Percentiles rank a stretch among this genome's conserved stretches.
Conservation (phyloP, 2,888 invertebrate species). For the Eupithecia vulgata region DNA sequence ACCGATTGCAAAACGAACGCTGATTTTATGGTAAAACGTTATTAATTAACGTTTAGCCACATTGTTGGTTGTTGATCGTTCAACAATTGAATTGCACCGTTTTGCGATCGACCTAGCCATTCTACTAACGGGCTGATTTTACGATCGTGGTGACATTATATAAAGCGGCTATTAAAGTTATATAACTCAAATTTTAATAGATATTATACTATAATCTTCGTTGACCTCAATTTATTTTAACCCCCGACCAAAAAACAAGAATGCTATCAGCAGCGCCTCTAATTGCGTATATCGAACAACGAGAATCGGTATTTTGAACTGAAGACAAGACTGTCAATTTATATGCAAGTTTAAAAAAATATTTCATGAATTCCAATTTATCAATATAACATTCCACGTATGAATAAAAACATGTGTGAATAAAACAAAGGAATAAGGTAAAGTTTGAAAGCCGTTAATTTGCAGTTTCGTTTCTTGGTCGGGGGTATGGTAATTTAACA, state of each 20-base stretch:
- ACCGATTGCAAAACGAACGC: no score
- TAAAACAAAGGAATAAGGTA: neutral
- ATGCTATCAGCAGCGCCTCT: neutral
- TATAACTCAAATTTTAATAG: neutral
- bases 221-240: neutral
- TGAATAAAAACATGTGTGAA: no score
- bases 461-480: conserved; percentile 29
- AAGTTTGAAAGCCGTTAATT: neutral
- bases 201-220: neutral
- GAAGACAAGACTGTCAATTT: neutral
- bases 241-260: conserved; percentile 31
- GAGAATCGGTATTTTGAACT: neutral
- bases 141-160: neutral
- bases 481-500: conserved; percentile 31
- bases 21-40: no score
- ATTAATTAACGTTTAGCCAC: no score
- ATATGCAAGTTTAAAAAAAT: no score
- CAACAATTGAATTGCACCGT: no score
- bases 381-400: no score
- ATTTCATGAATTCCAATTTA: no score
- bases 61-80: no score
- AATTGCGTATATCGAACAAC: neutral
- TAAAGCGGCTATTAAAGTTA: neutral
- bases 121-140: no score
- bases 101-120: no score